Evolutionary conservation across 2,113 vertebrate species (phyloP), one percentile per base, ranked within the genome.

Genomic region (Pogona vitticeps): DNA sequence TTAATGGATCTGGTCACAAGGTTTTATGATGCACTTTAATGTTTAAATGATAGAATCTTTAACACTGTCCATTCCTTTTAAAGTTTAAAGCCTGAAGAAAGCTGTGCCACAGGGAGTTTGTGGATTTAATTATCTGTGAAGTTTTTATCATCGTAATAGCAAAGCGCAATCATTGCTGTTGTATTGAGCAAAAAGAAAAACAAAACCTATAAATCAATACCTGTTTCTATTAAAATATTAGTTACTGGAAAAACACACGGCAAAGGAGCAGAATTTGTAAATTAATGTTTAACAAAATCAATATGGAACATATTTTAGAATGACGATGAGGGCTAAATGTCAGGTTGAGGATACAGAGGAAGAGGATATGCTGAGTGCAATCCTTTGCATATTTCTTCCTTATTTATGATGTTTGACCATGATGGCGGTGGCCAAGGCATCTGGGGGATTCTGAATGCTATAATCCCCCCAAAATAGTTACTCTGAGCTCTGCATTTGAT

Each of bases 101-200:
- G 78, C 46, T 89, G 93, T 76, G 90, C 95, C 94, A 94, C 89
- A 92, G 94, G 94, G 94, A 94, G 89, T 90, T 85, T 88, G 83
- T 91, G 88, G 89, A 92, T 94, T 95, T 94, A 92, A 95, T 95
- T 95, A 94, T 93, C 93, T 95, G 91, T 93, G 90, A 95, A 95
- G 93, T 92, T 91, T 94, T 31, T 94, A 89, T 89, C 89, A 89
- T 91, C 93, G 92, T 95, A 93, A 93, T 93, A 94, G 93, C 90
- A 89, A 91, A 93, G 91, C 93, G 88, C 95, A 93, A 95, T 94
- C 92, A 93, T 88, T 89, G 86, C 89, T 93, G 59, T 85, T 88
- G 82, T 80, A 82, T 1, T 89, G 90, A 93, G 92, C 86, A 94
- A 93, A 94, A 90, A 82, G 90, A 77, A 86, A 65, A 92, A 88